Evolutionary conservation across 2,797 vertebrate genomes (phyloP).

Genomic region (Scarus forsteni): DNA sequence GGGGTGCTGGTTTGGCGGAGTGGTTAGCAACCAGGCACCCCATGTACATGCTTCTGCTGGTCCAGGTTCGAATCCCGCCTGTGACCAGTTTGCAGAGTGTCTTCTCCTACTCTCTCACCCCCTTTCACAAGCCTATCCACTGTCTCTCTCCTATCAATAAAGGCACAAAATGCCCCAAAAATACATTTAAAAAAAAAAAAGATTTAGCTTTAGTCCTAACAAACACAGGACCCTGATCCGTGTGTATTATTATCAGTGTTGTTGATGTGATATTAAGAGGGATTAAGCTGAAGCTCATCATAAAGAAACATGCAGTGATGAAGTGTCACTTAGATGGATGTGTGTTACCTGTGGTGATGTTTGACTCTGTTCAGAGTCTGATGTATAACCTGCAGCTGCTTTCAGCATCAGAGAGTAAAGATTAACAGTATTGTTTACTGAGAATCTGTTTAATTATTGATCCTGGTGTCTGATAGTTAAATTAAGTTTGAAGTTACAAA

Average conservation of each 20-base stretch:
- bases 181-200: too few relatives aligned
- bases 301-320: neutral
- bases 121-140: too few relatives aligned
- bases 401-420: conserved; percentile 1
- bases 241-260: neutral
- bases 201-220: too few relatives aligned
- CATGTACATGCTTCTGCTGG: too few relatives aligned
- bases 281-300: neutral
- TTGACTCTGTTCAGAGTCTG: conserved; percentile 8
- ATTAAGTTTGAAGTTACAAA: neutral
- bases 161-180: too few relatives aligned
- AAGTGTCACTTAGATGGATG: neutral
- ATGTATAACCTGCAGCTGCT: conserved; percentile 27
- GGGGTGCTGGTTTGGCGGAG: too few relatives aligned
- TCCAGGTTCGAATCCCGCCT: too few relatives aligned
- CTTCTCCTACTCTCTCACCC: too few relatives aligned
- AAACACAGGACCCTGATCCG: too few relatives aligned
- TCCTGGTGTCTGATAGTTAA: neutral
- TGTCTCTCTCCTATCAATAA: too few relatives aligned
- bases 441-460: conserved; percentile 15
- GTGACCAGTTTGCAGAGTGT: too few relatives aligned
- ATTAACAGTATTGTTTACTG: conserved; percentile 9
- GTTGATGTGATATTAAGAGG: neutral
- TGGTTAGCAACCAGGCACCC: too few relatives aligned
- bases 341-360: neutral